phyloP scores from a whole-genome alignment of 2,888 invertebrate genomes.

The Tenthredo notha region DNA sequence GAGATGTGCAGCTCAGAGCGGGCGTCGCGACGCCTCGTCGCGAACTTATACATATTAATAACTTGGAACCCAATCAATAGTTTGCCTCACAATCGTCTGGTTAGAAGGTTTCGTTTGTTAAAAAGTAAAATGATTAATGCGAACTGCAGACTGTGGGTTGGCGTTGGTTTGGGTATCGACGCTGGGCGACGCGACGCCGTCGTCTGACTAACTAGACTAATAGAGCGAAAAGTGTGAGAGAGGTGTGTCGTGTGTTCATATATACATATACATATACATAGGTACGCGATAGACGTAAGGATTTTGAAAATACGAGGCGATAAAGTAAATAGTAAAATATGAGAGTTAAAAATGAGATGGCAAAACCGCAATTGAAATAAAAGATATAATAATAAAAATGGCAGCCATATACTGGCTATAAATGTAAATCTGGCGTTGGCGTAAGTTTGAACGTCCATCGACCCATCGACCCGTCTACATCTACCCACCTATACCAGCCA shows the following conservation, averaged over 20 bases:
- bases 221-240: not conserved
- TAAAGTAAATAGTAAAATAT: slow-evolving; percentile 42
- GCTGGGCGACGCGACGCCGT: slow-evolving; percentile 26
- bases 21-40: not conserved
- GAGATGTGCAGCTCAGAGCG: slow-evolving; percentile 1
- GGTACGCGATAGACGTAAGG: not conserved
- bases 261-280: not conserved
- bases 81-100: slow-evolving; percentile 33
- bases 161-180: slow-evolving; percentile 8
- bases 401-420: slow-evolving; percentile 23
- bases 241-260: not conserved
- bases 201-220: slow-evolving; percentile 32
- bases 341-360: slow-evolving; percentile 27
- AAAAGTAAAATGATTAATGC: slow-evolving; percentile 50
- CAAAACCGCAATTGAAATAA: slow-evolving; percentile 43
- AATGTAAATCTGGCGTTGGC: slow-evolving; percentile 49
- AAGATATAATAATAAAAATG: slow-evolving; percentile 43
- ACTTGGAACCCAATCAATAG: slow-evolving; percentile 37
- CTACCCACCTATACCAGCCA: slow-evolving; percentile 10
- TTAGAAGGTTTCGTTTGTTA: slow-evolving; percentile 40
- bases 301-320: slow-evolving; percentile 37
- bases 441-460: slow-evolving; percentile 44
- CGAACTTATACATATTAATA: slow-evolving; percentile 41
- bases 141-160: not conserved
- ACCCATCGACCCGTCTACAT: slow-evolving; percentile 14